A percentile compares a stretch with the other conserved stretches of the same genome.
phyloP scores from a whole-genome alignment of 2,797 vertebrate genomes.

The Borostomias antarcticus region DNA sequence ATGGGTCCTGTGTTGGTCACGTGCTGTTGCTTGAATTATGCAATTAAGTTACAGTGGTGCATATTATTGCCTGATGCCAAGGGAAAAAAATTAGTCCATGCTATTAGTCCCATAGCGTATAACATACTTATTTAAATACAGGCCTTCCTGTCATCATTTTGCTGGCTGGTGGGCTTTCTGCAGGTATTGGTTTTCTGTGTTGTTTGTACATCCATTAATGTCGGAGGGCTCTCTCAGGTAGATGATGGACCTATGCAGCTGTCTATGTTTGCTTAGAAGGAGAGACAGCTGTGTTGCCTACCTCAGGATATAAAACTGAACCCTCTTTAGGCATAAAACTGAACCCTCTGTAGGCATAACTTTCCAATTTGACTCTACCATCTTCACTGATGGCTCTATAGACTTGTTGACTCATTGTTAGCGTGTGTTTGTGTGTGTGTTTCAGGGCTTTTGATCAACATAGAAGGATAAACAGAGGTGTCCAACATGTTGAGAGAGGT shows the following conservation, averaged over 20 bases:
- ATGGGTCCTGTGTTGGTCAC: no score
- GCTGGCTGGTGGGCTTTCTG: no score
- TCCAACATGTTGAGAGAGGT: constrained; percentile 68
- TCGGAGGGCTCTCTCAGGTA: constrained; percentile 15
- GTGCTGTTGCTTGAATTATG: no score
- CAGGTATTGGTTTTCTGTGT: background rate
- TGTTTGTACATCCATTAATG: background rate
- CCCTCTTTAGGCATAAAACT: background rate
- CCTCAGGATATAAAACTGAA: no score
- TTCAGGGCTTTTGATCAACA: constrained; percentile 36
- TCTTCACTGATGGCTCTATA: background rate
- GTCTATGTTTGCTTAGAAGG: constrained; percentile 71
- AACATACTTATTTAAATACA: no score
- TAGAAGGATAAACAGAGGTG: constrained; percentile 28
- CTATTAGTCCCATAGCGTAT: no score
- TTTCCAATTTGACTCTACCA: constrained; percentile 1
- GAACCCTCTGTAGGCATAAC: background rate
- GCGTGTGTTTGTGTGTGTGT: constrained; percentile 3
- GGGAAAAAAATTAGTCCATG: no score
- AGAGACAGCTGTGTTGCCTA: constrained; percentile 33
- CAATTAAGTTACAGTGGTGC: no score
- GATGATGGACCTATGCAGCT: constrained; percentile 65
- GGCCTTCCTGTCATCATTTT: no score
- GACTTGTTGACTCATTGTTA: background rate
- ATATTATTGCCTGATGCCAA: no score